Percentiles rank a stretch among this genome's conserved stretches.
Evolutionary conservation across 2,888 invertebrate genomes (phyloP).

Genomic region (Shargacucullia verbasci): DNA sequence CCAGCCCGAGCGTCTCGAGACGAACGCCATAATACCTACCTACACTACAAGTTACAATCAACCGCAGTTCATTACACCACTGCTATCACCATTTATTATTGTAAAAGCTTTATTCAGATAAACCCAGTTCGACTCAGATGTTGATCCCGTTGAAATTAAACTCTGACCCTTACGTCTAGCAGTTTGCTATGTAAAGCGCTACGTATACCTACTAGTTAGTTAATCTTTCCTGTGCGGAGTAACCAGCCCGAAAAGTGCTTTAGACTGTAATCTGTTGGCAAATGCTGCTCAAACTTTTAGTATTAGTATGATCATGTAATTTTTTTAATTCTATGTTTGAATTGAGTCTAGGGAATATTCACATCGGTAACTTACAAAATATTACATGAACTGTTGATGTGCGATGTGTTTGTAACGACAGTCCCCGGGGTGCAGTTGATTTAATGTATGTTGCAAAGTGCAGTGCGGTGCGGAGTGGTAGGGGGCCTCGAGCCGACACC

Average conservation of each 20-base stretch:
- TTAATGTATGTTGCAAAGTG: slow-evolving; percentile 10
- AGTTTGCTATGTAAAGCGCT: background rate
- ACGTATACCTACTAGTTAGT: background rate
- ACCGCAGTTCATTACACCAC: slow-evolving; percentile 17
- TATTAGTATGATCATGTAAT: background rate
- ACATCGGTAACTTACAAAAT: slow-evolving; percentile 7
- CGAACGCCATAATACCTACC: background rate
- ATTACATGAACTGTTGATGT: slow-evolving; percentile 9
- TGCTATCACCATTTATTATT: too few species aligned
- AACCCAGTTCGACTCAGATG: too few species aligned
- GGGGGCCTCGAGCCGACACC: background rate
- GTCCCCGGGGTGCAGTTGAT: slow-evolving; percentile 15
- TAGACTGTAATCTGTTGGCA: too few species aligned
- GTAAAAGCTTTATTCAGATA: too few species aligned
- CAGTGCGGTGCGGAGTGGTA: background rate
- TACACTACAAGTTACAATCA: background rate
- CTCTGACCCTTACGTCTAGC: background rate
- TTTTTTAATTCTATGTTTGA: background rate
- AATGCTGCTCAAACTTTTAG: too few species aligned
- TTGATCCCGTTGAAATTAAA: slow-evolving; percentile 2
- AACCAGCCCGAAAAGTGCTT: too few species aligned
- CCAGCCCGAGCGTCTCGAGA: slow-evolving; percentile 2
- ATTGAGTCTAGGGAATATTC: background rate
- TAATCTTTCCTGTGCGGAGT: background rate
- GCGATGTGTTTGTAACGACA: background rate